Evolutionary conservation across 2,113 vertebrate species (phyloP).

Genomic region (Alces alces): DNA sequence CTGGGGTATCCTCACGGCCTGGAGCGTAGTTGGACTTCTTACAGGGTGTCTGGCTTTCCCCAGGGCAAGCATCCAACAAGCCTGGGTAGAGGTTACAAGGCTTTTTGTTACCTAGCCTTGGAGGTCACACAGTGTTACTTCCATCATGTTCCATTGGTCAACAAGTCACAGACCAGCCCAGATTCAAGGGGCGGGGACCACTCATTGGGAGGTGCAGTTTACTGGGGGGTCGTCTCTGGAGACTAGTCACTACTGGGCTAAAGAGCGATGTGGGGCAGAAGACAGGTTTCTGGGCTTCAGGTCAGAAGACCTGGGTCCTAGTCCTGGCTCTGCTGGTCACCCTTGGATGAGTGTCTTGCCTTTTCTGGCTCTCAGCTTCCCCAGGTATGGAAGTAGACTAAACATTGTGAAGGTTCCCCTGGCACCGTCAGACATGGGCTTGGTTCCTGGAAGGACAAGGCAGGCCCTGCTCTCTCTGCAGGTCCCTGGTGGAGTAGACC

Average conservation of each 20-base stretch:
- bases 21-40: not conserved
- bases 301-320: not conserved
- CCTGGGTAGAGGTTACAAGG: not conserved
- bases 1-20: not conserved
- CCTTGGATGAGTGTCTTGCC: not conserved
- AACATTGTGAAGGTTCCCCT: not conserved
- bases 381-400: not conserved
- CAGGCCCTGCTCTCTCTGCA: not conserved
- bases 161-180: not conserved
- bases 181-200: not conserved
- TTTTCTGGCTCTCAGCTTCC: not conserved
- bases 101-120: not conserved
- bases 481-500: not conserved
- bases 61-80: not conserved
- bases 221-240: not conserved
- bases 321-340: not conserved
- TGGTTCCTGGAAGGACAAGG: fast-evolving
- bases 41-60: not conserved
- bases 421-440: not conserved
- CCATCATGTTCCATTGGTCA: not conserved
- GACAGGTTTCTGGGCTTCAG: not conserved
- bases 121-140: fast-evolving
- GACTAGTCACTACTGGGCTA: not conserved
- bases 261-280: not conserved
- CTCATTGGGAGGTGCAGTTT: not conserved